Conservation (phyloP, 2,113 vertebrate genomes). For the Pelmatolapia mariae region DNA sequence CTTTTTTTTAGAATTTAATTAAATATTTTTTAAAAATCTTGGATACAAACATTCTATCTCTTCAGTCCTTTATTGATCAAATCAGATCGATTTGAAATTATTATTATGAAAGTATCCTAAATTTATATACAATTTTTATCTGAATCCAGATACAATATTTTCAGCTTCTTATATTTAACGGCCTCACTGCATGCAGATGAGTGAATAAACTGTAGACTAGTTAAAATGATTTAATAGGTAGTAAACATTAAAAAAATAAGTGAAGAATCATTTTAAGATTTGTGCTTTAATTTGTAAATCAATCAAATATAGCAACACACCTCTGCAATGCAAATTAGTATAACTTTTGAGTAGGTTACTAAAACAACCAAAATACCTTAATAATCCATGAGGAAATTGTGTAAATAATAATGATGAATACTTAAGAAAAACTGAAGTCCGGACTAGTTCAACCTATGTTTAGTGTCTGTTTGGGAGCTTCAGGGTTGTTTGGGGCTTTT, state of each 20-base stretch:
- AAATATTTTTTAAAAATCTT: neutral
- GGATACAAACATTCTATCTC: neutral
- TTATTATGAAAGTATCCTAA: neutral
- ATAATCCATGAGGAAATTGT: neutral
- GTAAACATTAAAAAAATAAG: neutral
- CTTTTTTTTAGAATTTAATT: neutral
- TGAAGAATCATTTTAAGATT: neutral
- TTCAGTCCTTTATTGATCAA: neutral
- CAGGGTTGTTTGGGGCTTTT: neutral
- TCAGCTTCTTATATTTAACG: fast-evolving
- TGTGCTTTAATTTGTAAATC: neutral
- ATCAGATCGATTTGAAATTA: fast-evolving
- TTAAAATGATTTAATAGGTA: neutral
- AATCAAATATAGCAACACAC: neutral
- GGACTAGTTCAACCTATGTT: neutral
- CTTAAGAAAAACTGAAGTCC: neutral
- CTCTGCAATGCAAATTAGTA: neutral
- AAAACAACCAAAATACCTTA: neutral
- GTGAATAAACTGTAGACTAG: neutral
- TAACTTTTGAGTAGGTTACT: neutral
- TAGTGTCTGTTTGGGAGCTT: neutral
- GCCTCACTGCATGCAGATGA: neutral
- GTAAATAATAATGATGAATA: neutral
- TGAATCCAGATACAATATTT: neutral
- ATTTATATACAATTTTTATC: neutral